Percentiles rank a stretch among this genome's conserved stretches.
Conservation (phyloP, 1,140 invertebrate genomes). For the Lordiphosa collinella region DNA sequence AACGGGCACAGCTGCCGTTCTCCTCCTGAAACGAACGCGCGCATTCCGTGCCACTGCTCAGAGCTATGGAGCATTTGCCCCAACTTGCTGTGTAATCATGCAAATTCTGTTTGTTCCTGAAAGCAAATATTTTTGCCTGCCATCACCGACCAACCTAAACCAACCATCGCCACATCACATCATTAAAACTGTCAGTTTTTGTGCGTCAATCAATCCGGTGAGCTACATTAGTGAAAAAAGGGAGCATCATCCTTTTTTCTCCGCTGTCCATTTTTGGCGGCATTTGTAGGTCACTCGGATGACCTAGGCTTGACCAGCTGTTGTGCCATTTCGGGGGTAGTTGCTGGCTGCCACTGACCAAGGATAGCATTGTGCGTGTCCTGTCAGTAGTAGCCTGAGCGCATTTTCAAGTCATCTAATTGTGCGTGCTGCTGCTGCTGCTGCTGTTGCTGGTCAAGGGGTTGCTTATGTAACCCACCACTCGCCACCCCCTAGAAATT, state of each 20-base stretch:
- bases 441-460: slow-evolving; percentile 43
- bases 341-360: slow-evolving; percentile 59
- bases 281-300: slow-evolving; percentile 41
- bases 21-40: slow-evolving; percentile 16
- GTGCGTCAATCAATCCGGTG: slow-evolving; percentile 36
- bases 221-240: background rate
- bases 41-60: slow-evolving; percentile 11
- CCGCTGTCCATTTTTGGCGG: slow-evolving; percentile 57
- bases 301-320: slow-evolving; percentile 52
- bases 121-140: slow-evolving; percentile 1
- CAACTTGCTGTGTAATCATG: slow-evolving; percentile 24
- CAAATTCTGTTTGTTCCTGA: slow-evolving; percentile 31
- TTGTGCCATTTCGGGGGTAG: slow-evolving; percentile 58
- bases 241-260: slow-evolving; percentile 24
- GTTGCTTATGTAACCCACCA: slow-evolving; percentile 30
- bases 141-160: background rate
- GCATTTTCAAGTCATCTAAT: slow-evolving; percentile 50
- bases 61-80: slow-evolving; percentile 2
- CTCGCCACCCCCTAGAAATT: slow-evolving; percentile 10
- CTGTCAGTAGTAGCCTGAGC: slow-evolving; percentile 4
- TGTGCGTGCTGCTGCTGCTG: slow-evolving; percentile 8
- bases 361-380: slow-evolving; percentile 19
- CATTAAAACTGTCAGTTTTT: slow-evolving; percentile 25
- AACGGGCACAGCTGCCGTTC: slow-evolving; percentile 62
- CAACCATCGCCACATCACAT: background rate